These are phyloP conservation scores for Myripristis murdjan DNA, from an alignment of 2,797 vertebrate genomes.

Conservation along the genomic window DNA sequence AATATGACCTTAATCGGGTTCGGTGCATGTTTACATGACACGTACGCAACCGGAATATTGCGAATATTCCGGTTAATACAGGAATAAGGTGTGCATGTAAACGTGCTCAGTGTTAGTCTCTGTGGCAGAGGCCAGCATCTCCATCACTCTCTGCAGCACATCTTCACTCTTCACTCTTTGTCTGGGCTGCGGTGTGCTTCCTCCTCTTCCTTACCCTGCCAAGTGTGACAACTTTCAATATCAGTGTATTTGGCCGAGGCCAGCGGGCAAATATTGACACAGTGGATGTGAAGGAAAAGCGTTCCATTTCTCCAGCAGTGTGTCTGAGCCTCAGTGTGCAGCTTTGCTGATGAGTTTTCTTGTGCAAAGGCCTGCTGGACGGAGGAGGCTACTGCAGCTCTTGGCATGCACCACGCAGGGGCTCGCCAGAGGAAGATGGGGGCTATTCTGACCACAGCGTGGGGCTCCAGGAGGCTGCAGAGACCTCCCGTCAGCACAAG, in stretches of 20 bases:
- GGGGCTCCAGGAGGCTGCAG: slow-evolving; percentile 23
- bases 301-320: slow-evolving; percentile 32
- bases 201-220: slow-evolving; percentile 22
- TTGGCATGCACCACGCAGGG: slow-evolving; percentile 2
- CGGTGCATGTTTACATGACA: too few relatives aligned
- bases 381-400: slow-evolving; percentile 4
- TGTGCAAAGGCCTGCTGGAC: background rate
- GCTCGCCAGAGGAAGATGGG: slow-evolving; percentile 29
- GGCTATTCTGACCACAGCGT: slow-evolving; percentile 20
- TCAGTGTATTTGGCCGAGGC: slow-evolving; percentile 66
- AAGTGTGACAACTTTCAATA: slow-evolving; percentile 66
- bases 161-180: slow-evolving; percentile 6
- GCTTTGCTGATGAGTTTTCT: slow-evolving; percentile 35
- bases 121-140: slow-evolving; percentile 19
- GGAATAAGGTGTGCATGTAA: too few relatives aligned
- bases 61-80: too few relatives aligned
- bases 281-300: slow-evolving; percentile 67
- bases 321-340: slow-evolving; percentile 9
- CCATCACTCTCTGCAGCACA: background rate
- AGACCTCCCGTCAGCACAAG: slow-evolving; percentile 9
- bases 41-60: too few relatives aligned
- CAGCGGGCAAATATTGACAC: slow-evolving; percentile 75
- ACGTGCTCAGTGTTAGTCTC: background rate
- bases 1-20: too few relatives aligned
- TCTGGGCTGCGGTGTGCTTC: slow-evolving; percentile 3